Base-by-base conservation (phyloP, 2,888 invertebrate genomes). In the Cheiracanthium punctorium region DNA sequence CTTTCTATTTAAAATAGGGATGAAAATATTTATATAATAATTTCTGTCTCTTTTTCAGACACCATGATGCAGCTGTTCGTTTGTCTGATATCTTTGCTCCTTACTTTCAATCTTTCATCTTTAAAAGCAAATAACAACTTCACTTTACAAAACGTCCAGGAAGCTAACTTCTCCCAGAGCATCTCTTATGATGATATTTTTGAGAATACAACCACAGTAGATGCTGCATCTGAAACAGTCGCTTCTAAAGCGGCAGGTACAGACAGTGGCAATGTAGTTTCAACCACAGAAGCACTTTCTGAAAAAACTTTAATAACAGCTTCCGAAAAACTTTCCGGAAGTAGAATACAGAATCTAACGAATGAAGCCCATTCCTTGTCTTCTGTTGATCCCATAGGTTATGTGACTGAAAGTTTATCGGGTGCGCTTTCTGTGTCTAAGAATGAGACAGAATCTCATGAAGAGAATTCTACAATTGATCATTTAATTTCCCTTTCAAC, bases 21-120 rank as follows among this genome's bases (percentile, higher is more conserved):
- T n/a, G n/a, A n/a, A n/a, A n/a, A n/a, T n/a, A n/a, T n/a, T n/a
- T n/a, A n/a, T n/a, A n/a, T n/a, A n/a, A n/a, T n/a, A n/a, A 37
- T 32, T 5, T 10, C n/a, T 28, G 1, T 74, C 30, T 24, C 32
- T 33, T 24, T 75, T 81, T 74, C 58, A 75, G 74, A n/a, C n/a
- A n/a, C 24, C 14, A 37, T 30, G 17, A 81, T 81, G 81, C 29
- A 81, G 29, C 29, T 81, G 12, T 70, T 81, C 30, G 41, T 58
- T 2, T 58, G 74, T 20, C 14, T 81, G 24, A 30, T 58, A n/a
- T 75, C 58, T n/a, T 41, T 81, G n/a, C 20, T 75, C 28, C 24
- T 81, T 58, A 75, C 58, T 0, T 32, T 70, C n/a, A 32, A 67
- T 41, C 70, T 75, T 8, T 70, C 82, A 20, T 12, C 41, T 8